These are phyloP conservation scores for Saxidomus purpurata DNA, from an alignment of 1,140 invertebrate genomes.

Conservation along the genomic window DNA sequence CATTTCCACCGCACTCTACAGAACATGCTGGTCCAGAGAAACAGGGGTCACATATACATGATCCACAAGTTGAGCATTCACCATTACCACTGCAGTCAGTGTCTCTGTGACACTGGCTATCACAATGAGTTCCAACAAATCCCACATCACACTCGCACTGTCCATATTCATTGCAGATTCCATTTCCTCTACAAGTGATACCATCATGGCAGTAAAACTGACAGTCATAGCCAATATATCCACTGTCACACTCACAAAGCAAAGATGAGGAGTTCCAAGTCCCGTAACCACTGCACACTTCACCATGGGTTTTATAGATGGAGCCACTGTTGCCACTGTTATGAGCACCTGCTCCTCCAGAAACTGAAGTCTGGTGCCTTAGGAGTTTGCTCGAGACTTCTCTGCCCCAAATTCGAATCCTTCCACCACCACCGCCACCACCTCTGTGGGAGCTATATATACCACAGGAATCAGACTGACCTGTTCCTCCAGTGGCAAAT, in stretches of 20 bases:
- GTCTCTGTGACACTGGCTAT: conserved; percentile 72
- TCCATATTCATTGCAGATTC: conserved; percentile 71
- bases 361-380: conserved; percentile 49
- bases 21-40: conserved; percentile 77
- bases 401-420: conserved; percentile 70
- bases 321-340: conserved; percentile 57
- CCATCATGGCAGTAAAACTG: conserved; percentile 72
- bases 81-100: conserved; percentile 77
- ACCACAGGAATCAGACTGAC: not conserved
- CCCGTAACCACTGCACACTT: conserved; percentile 74
- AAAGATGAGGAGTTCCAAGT: conserved; percentile 52
- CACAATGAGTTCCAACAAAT: conserved; percentile 76
- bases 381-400: conserved; percentile 74
- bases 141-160: conserved; percentile 74
- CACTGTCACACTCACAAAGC: conserved; percentile 69
- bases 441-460: conserved; percentile 69
- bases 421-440: conserved; percentile 77
- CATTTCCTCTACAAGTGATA: conserved; percentile 71
- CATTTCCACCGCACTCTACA: conserved; percentile 72
- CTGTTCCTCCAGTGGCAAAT: conserved; percentile 70
- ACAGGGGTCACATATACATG: conserved; percentile 80
- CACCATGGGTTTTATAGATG: conserved; percentile 30
- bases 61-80: conserved; percentile 72
- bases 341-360: conserved; percentile 57
- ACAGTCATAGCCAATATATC: conserved; percentile 75